Evolutionary conservation across 1,140 invertebrate genomes (phyloP).

Genomic region (Pseudomyrmex flavicornis): DNA sequence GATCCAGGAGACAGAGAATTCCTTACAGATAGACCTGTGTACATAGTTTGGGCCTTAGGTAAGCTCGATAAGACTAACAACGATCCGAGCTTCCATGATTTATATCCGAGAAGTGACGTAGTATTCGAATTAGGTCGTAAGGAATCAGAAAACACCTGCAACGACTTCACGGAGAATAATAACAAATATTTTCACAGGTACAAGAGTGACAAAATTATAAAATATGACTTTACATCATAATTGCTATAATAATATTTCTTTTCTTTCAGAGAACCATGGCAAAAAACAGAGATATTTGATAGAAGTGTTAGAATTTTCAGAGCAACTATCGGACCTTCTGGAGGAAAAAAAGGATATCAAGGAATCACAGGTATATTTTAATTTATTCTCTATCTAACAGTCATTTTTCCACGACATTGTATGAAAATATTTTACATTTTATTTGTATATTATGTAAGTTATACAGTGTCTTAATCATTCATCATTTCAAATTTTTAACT

Average conservation of each 20-base stretch:
- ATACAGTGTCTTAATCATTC: too few relatives aligned
- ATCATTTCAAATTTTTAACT: too few relatives aligned
- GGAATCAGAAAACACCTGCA: conserved; percentile 89
- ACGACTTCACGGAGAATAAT: conserved; percentile 87
- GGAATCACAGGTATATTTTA: conserved; percentile 88
- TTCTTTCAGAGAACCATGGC: conserved; percentile 88
- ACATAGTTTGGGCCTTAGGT: conserved; percentile 94
- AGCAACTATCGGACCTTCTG: conserved; percentile 92
- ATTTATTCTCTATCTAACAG: neutral
- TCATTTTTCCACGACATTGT: neutral
- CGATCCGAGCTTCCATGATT: conserved; percentile 93
- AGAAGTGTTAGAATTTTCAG: conserved; percentile 91
- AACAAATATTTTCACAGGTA: conserved; percentile 76
- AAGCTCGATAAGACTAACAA: conserved; percentile 89
- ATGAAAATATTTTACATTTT: too few relatives aligned
- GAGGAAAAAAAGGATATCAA: conserved; percentile 91
- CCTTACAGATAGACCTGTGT: conserved; percentile 88
- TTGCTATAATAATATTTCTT: neutral
- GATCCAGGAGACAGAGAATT: conserved; percentile 93
- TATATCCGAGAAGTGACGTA: conserved; percentile 90
- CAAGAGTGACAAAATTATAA: neutral
- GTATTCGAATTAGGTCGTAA: conserved; percentile 89
- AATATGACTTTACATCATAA: neutral
- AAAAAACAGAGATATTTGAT: conserved; percentile 91
- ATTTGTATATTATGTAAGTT: too few relatives aligned